Evolutionary conservation across 2,113 vertebrate genomes (phyloP), one percentile per base, ranked within the genome.

Genomic region (Phylloscopus whistleri): DNA sequence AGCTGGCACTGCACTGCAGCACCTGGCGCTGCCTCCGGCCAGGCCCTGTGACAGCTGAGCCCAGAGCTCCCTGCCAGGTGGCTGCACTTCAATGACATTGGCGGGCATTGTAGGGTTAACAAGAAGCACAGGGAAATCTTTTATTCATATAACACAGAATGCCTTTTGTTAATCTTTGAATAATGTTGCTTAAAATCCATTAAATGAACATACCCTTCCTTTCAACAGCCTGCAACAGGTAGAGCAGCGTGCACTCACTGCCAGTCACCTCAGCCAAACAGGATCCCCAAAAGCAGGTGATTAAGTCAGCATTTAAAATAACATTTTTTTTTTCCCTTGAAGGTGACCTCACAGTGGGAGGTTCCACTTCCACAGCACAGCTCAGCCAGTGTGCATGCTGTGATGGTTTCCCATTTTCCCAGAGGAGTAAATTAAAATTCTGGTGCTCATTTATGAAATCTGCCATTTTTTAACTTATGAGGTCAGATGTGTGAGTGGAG

Each of bases 1-100:
- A 98, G 97, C 97, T 91, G 89, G 97, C 97, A 86, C 84, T 86
- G 97, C 96, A 60, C 97, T 2, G 44, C 53, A 49, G 23, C 67
- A 80, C 44, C 37, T 52, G 68, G 77, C 1, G 0, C 60, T 59
- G 68, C 92, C 93, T 98, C 97, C 96, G 63, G 76, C 76, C 3
- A 63, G 97, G 97, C 98, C 98, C 98, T 98, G 98, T 97, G 96
- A 98, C 99, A 99, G 98, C 99, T 99, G 98, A 99, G 97, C 97
- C 97, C 97, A 98, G 98, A 98, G 98, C 98, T 98, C 98, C 97
- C 97, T 98, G 98, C 98, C 99, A 99, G 99, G 98, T 99, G 99
- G 98, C 97, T 97, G 96, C 94, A 97, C 98, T 98, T 99, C 98
- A 99, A 97, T 98, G 96, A 98, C 98, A 98, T 98, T 98, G 98